These are phyloP conservation scores for Paratrypauchen microcephalus DNA, from an alignment of 2,797 vertebrate genomes.

Conservation along the genomic window DNA sequence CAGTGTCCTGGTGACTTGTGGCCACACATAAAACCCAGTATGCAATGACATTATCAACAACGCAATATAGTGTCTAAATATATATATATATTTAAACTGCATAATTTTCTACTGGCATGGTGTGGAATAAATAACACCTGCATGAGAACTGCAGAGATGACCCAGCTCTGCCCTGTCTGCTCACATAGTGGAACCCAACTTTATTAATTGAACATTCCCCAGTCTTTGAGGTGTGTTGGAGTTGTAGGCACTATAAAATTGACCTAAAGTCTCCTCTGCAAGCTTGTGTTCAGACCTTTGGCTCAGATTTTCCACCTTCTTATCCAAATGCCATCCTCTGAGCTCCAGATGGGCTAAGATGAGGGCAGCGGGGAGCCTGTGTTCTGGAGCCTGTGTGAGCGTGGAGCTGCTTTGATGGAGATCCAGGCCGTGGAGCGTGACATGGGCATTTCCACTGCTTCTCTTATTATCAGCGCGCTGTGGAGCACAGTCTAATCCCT, in stretches of 20 bases:
- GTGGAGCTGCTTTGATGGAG: constrained; percentile 75
- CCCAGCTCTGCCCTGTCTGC: too few relatives aligned
- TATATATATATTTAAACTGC: too few relatives aligned
- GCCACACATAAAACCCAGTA: too few relatives aligned
- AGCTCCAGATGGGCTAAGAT: constrained; percentile 15
- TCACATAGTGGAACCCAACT: not conserved
- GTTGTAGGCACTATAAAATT: constrained; percentile 4
- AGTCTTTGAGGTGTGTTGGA: not conserved
- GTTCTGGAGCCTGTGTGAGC: constrained; percentile 64
- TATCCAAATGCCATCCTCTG: constrained; percentile 20
- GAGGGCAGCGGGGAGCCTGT: constrained; percentile 46
- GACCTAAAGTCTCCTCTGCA: not conserved
- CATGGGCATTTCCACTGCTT: constrained; percentile 70
- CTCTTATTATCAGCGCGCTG: constrained; percentile 76
- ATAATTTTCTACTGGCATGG: too few relatives aligned
- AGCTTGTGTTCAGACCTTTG: not conserved
- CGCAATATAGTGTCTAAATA: too few relatives aligned
- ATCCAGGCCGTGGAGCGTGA: constrained; percentile 72
- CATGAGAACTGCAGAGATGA: not conserved
- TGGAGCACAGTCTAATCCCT: constrained; percentile 82
- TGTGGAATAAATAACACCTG: too few relatives aligned
- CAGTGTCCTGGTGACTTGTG: too few relatives aligned
- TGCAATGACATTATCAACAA: too few relatives aligned
- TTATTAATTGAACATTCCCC: not conserved
- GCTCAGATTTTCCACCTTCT: constrained; percentile 28